Conservation (phyloP, 2,113 vertebrate species). For the Ophthalmolycus amberensis region DNA sequence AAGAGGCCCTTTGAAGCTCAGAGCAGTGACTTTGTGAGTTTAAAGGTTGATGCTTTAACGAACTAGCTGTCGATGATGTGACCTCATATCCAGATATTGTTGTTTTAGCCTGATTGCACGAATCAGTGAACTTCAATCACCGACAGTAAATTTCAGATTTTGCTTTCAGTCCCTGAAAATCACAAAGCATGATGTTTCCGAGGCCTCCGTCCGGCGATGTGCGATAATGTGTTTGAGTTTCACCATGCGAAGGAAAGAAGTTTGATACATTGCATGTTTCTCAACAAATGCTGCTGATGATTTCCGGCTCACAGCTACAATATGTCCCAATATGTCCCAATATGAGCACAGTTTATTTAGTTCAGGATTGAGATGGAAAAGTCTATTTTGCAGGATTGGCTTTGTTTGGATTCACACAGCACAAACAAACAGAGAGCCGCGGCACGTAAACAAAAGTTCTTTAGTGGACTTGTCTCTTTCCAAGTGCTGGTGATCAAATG, state of each 20-base stretch:
- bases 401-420: constrained; percentile 13
- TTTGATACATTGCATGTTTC: not conserved
- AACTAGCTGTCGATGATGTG: no score
- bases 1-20: not conserved
- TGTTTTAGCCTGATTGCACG: not conserved
- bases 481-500: not conserved
- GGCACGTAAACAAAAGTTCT: not conserved
- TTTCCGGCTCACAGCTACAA: not conserved
- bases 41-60: not conserved
- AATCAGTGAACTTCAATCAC: not conserved
- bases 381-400: constrained; percentile 9
- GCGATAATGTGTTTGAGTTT: not conserved
- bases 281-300: not conserved
- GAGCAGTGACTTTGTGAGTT: constrained; percentile 9
- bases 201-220: not conserved
- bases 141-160: not conserved
- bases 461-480: not conserved
- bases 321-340: not conserved
- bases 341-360: constrained; percentile 13
- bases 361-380: constrained; percentile 12
- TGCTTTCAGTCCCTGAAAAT: not conserved
- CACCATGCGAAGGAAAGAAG: not conserved
- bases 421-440: not conserved
- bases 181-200: not conserved
- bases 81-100: not conserved